Percentiles rank a stretch among this genome's conserved stretches.
Evolutionary conservation across 2,113 vertebrate species (phyloP).

Genomic region (Nicator chloris): DNA sequence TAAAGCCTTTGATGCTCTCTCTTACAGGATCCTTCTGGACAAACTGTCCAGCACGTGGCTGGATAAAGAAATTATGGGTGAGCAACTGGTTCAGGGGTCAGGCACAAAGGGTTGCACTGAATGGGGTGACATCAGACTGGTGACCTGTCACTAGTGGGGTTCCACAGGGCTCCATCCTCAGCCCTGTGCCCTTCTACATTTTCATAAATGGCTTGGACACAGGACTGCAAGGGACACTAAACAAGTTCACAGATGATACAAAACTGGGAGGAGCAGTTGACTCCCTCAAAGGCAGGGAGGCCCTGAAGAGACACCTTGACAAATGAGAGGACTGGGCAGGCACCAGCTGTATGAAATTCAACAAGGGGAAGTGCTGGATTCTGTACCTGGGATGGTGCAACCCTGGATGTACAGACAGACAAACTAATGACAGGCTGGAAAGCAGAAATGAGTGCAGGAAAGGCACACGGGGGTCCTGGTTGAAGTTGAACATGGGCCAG

Average conservation of each 20-base stretch:
- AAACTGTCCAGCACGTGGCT: background rate
- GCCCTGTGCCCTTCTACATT: background rate
- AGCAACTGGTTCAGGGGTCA: background rate
- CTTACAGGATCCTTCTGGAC: background rate
- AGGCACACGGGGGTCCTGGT: background rate
- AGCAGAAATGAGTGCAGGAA: background rate
- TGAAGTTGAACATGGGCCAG: rapidly evolving
- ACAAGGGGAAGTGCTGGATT: background rate
- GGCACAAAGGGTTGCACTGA: background rate
- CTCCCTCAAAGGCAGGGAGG: background rate
- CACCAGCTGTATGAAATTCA: background rate
- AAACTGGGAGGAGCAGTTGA: background rate
- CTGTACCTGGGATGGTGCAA: background rate
- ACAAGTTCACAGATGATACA: too few relatives aligned
- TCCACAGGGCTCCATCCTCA: background rate
- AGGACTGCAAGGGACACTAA: background rate
- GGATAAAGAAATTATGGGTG: background rate
- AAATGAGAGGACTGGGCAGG: background rate
- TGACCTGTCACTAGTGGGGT: background rate
- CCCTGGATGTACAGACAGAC: background rate
- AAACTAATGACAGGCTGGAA: background rate
- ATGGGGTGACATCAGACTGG: background rate
- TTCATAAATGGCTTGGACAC: background rate
- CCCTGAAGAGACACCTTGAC: background rate
- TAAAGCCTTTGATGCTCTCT: background rate